A percentile compares a stretch with the other conserved stretches of the same genome.
Evolutionary conservation across 2,113 vertebrate genomes (phyloP).

Genomic region (Ancistrus triradiatus): DNA sequence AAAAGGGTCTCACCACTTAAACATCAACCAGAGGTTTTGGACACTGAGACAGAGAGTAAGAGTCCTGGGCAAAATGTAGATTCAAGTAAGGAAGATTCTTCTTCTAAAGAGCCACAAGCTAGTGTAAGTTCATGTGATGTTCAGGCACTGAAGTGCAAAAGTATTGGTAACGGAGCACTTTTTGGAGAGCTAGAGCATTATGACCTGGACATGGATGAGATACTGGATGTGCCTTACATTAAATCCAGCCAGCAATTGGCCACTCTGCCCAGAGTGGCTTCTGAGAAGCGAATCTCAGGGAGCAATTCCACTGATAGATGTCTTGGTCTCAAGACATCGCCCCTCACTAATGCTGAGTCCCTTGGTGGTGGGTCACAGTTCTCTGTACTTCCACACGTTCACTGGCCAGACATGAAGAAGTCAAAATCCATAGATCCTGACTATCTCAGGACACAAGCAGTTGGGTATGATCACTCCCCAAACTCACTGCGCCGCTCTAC

Average conservation of each 20-base stretch:
- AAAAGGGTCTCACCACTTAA: constrained; percentile 95
- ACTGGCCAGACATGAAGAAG: constrained; percentile 84
- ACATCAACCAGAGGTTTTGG: constrained; percentile 87
- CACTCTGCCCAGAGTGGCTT: constrained; percentile 75
- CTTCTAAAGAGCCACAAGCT: constrained; percentile 58
- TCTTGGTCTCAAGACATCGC: constrained; percentile 69
- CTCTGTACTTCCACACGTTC: constrained; percentile 87
- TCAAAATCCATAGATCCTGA: constrained; percentile 74
- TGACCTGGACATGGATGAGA: constrained; percentile 98
- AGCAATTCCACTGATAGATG: constrained; percentile 57
- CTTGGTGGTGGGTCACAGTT: constrained; percentile 66
- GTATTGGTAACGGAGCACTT: constrained; percentile 53
- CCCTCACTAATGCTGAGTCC: constrained; percentile 69
- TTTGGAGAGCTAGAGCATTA: constrained; percentile 94
- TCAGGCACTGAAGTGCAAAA: constrained; percentile 67
- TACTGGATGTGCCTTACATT: constrained; percentile 97
- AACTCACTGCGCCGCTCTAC: constrained; percentile 70
- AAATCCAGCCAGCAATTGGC: constrained; percentile 88
- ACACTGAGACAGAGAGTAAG: constrained; percentile 78
- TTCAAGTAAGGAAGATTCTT: constrained; percentile 65
- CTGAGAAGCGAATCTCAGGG: constrained; percentile 74
- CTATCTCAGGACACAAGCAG: constrained; percentile 59
- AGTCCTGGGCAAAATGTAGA: constrained; percentile 72
- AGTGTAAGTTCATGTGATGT: constrained; percentile 56
- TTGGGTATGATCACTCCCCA: constrained; percentile 59